Conservation (phyloP, 2,888 invertebrate genomes). For the Hoplodrina ambigua region DNA sequence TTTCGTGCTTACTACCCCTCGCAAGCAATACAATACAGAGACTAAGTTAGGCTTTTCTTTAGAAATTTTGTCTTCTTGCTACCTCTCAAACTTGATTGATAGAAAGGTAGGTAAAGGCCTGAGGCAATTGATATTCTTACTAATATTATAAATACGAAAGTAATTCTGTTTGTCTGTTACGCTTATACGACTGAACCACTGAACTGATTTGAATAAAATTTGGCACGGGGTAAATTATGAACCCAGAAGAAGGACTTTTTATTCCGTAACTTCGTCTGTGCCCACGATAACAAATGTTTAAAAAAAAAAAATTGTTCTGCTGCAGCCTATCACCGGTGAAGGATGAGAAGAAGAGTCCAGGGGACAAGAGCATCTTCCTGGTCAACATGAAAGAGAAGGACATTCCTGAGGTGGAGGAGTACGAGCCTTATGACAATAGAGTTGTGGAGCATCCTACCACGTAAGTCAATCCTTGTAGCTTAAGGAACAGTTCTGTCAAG, state of each 20-base stretch:
- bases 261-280: too few relatives aligned
- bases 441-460: slow-evolving; percentile 93
- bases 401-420: slow-evolving; percentile 89
- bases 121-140: too few relatives aligned
- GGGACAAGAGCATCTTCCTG: slow-evolving; percentile 83
- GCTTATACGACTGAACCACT: too few relatives aligned
- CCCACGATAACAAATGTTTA: not conserved
- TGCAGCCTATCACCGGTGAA: slow-evolving; percentile 84
- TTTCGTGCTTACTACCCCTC: not conserved
- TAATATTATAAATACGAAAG: too few relatives aligned
- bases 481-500: too few relatives aligned
- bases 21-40: not conserved
- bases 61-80: not conserved
- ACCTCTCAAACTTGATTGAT: too few relatives aligned
- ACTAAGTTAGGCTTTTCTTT: not conserved
- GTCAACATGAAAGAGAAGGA: slow-evolving; percentile 89
- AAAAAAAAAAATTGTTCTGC: slow-evolving; percentile 11
- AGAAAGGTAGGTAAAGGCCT: too few relatives aligned
- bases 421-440: slow-evolving; percentile 93
- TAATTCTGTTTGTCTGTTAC: too few relatives aligned
- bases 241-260: too few relatives aligned
- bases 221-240: too few relatives aligned
- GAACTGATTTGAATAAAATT: too few relatives aligned
- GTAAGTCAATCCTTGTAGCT: slow-evolving; percentile 88
- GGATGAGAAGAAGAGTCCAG: slow-evolving; percentile 80